phyloP scores from a whole-genome alignment of 2,797 vertebrate genomes.

The Alosa sapidissima region DNA sequence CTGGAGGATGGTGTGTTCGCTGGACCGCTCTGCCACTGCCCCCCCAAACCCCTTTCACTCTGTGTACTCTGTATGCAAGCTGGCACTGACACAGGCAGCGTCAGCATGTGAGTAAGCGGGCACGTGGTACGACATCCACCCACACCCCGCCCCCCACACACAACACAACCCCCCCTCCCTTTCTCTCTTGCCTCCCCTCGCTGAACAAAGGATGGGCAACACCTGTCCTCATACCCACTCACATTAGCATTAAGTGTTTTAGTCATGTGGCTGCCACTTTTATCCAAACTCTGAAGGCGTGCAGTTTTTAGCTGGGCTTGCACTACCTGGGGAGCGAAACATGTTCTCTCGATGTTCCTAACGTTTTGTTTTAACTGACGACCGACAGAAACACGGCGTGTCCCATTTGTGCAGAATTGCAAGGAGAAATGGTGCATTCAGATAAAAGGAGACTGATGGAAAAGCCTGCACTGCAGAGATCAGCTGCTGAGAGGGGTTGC shows the following conservation, averaged over 20 bases:
- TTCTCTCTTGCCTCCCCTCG: not conserved
- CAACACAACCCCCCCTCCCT: not conserved
- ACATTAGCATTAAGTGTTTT: not conserved
- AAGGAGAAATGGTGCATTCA: not conserved
- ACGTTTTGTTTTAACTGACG: not conserved
- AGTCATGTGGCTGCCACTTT: not conserved
- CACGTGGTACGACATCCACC: not conserved
- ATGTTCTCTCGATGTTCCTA: not conserved
- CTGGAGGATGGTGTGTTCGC: constrained; percentile 39
- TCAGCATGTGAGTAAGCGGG: not conserved
- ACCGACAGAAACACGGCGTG: not conserved
- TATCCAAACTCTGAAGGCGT: not conserved
- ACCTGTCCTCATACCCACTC: not conserved
- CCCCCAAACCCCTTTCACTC: not conserved
- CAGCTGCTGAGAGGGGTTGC: not conserved
- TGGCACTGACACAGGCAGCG: not conserved
- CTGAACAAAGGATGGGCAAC: not conserved
- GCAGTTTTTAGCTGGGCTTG: not conserved
- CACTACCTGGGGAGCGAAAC: not conserved
- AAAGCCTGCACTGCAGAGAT: not conserved
- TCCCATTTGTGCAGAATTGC: not conserved
- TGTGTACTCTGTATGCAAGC: constrained; percentile 39
- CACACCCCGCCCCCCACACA: not conserved
- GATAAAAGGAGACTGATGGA: not conserved
- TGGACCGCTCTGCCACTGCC: constrained; percentile 34